Evolutionary conservation across 1,140 invertebrate genomes (phyloP).

Genomic region (Linepithema humile): DNA sequence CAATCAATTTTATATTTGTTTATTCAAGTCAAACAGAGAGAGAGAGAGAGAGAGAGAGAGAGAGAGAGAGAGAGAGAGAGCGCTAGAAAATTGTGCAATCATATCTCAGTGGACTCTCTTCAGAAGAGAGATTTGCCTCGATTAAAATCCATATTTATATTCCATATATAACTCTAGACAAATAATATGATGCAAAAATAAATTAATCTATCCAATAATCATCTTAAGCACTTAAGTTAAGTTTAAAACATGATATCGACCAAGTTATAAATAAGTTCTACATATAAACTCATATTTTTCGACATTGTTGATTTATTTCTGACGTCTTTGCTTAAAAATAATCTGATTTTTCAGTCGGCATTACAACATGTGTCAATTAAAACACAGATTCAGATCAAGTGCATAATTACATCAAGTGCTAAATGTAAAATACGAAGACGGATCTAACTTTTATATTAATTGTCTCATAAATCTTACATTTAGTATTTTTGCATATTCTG

Average conservation of each 20-base stretch:
- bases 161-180: background rate
- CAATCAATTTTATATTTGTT: background rate
- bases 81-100: background rate
- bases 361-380: background rate
- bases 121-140: background rate
- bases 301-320: background rate
- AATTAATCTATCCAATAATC: background rate
- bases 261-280: background rate
- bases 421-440: background rate
- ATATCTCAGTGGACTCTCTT: background rate
- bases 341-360: background rate
- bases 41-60: too few species aligned
- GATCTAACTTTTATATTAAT: background rate
- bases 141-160: background rate
- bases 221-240: background rate
- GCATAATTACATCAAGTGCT: background rate
- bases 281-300: background rate
- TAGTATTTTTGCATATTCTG: background rate
- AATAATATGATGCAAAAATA: background rate
- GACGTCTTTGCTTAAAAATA: background rate
- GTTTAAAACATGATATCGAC: background rate
- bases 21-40: background rate
- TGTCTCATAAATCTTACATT: background rate
- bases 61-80: too few species aligned
- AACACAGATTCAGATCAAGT: background rate